Evolutionary conservation across 2,888 invertebrate species (phyloP).

Genomic region (Teleiodes luculella): DNA sequence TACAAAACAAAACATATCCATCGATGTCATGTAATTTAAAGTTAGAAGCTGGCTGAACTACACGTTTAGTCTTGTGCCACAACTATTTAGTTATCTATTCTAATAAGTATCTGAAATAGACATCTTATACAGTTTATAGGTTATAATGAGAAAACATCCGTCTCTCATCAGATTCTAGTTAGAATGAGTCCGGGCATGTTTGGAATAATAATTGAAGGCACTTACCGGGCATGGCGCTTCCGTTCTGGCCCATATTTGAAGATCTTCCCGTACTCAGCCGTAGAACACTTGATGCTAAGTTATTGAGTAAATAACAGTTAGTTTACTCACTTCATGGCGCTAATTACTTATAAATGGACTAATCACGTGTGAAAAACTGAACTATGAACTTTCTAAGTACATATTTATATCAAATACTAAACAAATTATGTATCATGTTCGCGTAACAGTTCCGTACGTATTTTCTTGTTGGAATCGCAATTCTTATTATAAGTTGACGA

Average conservation of each 20-base stretch:
- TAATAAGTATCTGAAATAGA: too few relatives aligned
- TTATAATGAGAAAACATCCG: conserved; percentile 19
- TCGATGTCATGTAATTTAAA: too few relatives aligned
- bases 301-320: conserved; percentile 37
- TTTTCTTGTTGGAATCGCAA: conserved; percentile 37
- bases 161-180: conserved; percentile 46
- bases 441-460: background rate
- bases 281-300: background rate
- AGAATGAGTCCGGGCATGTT: conserved; percentile 33
- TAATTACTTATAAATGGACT: conserved; percentile 30
- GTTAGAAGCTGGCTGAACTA: too few relatives aligned
- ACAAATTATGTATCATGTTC: conserved; percentile 9
- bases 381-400: conserved; percentile 49
- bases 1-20: too few relatives aligned
- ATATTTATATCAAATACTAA: conserved; percentile 39
- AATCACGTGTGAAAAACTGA: conserved; percentile 45
- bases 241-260: conserved; percentile 62
- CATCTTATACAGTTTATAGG: too few relatives aligned
- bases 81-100: too few relatives aligned
- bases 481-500: conserved; percentile 15
- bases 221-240: conserved; percentile 69
- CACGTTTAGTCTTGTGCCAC: too few relatives aligned
- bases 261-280: conserved; percentile 9
- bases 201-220: conserved; percentile 37
- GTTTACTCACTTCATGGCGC: conserved; percentile 18